These are phyloP conservation scores for Nannobrachium achirus DNA, from an alignment of 2,113 vertebrate species.

Conservation along the genomic window DNA sequence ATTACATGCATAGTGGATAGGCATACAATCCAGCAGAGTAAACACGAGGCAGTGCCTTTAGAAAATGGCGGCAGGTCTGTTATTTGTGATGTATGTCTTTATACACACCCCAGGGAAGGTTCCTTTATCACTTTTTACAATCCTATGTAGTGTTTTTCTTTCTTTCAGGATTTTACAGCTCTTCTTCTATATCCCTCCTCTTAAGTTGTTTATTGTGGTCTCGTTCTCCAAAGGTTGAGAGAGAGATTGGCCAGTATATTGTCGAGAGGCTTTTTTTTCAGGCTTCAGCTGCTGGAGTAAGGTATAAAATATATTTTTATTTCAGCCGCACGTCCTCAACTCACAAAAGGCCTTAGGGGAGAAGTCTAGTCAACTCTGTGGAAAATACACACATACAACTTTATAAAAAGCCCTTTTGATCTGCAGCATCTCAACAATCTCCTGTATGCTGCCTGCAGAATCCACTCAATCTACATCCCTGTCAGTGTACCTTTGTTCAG, in stretches of 20 bases:
- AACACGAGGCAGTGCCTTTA: not conserved
- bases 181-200: not conserved
- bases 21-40: not conserved
- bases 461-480: no score
- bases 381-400: slow-evolving; percentile 11
- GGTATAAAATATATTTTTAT: not conserved
- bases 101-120: not conserved
- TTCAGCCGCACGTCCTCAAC: not conserved
- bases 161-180: not conserved
- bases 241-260: not conserved
- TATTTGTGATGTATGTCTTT: not conserved
- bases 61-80: not conserved
- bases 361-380: not conserved
- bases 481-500: not conserved
- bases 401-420: slow-evolving; percentile 1
- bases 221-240: slow-evolving; percentile 1
- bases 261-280: not conserved
- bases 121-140: slow-evolving; percentile 13
- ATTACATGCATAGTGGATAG: not conserved
- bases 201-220: not conserved
- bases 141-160: slow-evolving; percentile 1
- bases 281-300: not conserved
- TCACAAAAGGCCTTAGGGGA: not conserved
- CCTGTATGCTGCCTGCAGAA: not conserved
- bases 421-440: not conserved